These are phyloP conservation scores for Meloidogyne hapla DNA, from an alignment of 1,140 invertebrate species.

Conservation along the genomic window DNA sequence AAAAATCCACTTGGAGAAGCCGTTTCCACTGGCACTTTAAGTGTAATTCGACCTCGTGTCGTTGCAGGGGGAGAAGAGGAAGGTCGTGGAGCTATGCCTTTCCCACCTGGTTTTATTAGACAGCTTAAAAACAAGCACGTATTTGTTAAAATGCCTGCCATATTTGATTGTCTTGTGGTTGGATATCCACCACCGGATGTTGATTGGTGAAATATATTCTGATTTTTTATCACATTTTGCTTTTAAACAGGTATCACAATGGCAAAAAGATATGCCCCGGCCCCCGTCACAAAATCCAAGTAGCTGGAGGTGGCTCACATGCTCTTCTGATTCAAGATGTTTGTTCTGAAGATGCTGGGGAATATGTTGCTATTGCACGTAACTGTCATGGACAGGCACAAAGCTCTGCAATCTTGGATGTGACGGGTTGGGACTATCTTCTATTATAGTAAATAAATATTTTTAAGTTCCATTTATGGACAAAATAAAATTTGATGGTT, in stretches of 20 bases:
- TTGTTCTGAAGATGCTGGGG: conserved; percentile 55
- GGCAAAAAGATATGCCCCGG: conserved; percentile 59
- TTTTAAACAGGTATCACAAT: conserved; percentile 57
- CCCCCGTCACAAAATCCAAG: conserved; percentile 58
- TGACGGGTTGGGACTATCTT: conserved; percentile 39
- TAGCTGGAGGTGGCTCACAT: conserved; percentile 60
- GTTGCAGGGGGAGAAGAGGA: conserved; percentile 41
- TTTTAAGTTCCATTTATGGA: conserved; percentile 48
- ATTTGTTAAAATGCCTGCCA: conserved; percentile 62
- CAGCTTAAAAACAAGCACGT: conserved; percentile 64
- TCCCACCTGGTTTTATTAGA: conserved; percentile 63
- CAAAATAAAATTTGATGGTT: conserved; percentile 62
- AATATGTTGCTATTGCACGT: conserved; percentile 60
- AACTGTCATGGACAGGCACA: conserved; percentile 55
- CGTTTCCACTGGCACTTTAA: conserved; percentile 53
- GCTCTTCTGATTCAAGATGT: conserved; percentile 61
- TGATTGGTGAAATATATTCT: conserved; percentile 36
- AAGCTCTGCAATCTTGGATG: conserved; percentile 59
- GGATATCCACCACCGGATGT: conserved; percentile 62
- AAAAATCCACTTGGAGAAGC: conserved; percentile 61
- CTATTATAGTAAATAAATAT: background rate
- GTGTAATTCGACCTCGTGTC: conserved; percentile 53
- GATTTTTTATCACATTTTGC: conserved; percentile 37
- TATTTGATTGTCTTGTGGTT: conserved; percentile 64
- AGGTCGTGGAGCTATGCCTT: conserved; percentile 55